Conservation (phyloP, 37 sponge, comb jelly and placozoan genomes). For the Beroe ovata region DNA sequence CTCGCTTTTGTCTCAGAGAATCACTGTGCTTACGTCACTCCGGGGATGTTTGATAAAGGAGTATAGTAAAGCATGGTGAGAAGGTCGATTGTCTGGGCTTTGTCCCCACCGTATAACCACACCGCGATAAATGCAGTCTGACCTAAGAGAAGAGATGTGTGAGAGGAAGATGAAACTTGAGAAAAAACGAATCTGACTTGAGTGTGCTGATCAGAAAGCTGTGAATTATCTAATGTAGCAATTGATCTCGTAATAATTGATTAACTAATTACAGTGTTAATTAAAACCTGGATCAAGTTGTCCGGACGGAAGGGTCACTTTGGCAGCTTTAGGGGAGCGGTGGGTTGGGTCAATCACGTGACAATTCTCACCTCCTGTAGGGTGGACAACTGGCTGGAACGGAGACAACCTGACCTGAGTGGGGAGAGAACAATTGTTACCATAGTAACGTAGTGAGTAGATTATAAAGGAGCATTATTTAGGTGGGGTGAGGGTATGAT, state of each 20-base stretch:
- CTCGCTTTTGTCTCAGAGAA: too few species aligned
- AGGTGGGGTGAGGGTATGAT: too few species aligned
- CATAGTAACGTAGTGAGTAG: too few species aligned
- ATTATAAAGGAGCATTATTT: too few species aligned
- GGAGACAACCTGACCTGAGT: slow-evolving; percentile 15
- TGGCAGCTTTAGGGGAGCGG: not conserved
- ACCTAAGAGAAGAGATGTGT: not conserved
- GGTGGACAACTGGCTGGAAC: slow-evolving; percentile 58
- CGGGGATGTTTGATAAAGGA: not conserved
- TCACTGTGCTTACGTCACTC: slow-evolving; percentile 31
- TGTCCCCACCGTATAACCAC: slow-evolving; percentile 49
- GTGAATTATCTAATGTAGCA: too few species aligned
- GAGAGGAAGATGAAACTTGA: too few species aligned
- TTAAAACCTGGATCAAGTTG: slow-evolving; percentile 36
- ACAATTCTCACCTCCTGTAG: slow-evolving; percentile 17
- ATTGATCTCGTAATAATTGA: too few species aligned
- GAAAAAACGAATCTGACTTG: too few species aligned
- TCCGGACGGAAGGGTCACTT: not conserved
- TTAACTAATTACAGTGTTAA: too few species aligned
- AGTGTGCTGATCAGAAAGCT: too few species aligned
- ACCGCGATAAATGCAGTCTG: slow-evolving; percentile 59
- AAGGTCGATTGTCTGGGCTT: slow-evolving; percentile 17
- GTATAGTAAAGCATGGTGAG: slow-evolving; percentile 39
- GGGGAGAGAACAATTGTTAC: too few species aligned
- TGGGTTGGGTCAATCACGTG: slow-evolving; percentile 62